Evolutionary conservation across 2,113 vertebrate genomes (phyloP).

Genomic region (Ammospiza nelsoni): DNA sequence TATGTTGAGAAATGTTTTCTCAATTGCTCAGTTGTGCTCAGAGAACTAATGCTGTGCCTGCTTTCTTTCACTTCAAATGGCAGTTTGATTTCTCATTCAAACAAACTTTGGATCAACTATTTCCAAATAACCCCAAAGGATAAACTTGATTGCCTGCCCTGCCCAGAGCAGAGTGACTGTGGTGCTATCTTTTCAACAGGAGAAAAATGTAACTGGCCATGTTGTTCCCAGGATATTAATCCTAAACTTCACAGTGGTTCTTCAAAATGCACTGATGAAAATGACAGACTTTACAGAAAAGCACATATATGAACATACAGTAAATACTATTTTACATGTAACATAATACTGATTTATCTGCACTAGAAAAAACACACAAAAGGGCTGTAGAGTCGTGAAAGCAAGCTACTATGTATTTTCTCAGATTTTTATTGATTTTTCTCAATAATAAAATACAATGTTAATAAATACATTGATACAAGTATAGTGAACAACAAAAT

Average conservation of each 20-base stretch:
- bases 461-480: conserved; percentile 82
- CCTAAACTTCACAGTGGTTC: conserved; percentile 9
- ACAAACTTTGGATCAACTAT: background rate
- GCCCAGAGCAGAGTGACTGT: background rate
- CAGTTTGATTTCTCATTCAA: background rate
- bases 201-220: conserved; percentile 48
- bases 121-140: background rate
- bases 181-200: conserved; percentile 40
- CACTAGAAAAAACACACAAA: conserved; percentile 74
- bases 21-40: background rate
- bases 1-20: background rate
- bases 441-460: conserved; percentile 82
- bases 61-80: background rate
- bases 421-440: conserved; percentile 80
- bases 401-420: conserved; percentile 72
- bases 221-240: background rate
- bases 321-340: conserved; percentile 27
- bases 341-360: background rate
- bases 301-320: conserved; percentile 27
- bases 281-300: conserved; percentile 28
- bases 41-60: background rate
- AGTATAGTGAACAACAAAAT: conserved; percentile 77
- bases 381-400: conserved; percentile 75
- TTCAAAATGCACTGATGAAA: background rate
- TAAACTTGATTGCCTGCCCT: background rate